Evolutionary conservation across 1,140 invertebrate genomes (phyloP).

Genomic region (Harpegnathos saltator): DNA sequence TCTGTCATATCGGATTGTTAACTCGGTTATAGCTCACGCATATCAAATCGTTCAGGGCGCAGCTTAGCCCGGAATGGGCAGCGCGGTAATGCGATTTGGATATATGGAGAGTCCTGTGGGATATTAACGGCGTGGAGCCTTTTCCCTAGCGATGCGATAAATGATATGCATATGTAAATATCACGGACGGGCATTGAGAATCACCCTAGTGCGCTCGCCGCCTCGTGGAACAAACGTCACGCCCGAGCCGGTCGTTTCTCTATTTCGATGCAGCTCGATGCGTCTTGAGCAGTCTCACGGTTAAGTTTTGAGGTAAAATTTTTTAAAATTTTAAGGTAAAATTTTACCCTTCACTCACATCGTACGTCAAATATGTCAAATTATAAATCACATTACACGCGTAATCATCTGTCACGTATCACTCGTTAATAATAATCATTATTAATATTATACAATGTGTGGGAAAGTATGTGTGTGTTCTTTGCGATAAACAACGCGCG

Average conservation of each 20-base stretch:
- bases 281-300: too few relatives aligned
- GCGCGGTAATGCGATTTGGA: slow-evolving; percentile 84
- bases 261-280: too few relatives aligned
- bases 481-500: too few relatives aligned
- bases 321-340: too few relatives aligned
- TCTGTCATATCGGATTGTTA: slow-evolving; percentile 84
- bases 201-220: slow-evolving; percentile 66
- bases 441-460: too few relatives aligned
- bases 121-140: slow-evolving; percentile 72
- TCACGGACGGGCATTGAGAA: slow-evolving; percentile 78
- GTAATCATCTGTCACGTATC: too few relatives aligned
- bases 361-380: too few relatives aligned
- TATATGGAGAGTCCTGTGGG: slow-evolving; percentile 83
- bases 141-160: slow-evolving; percentile 81
- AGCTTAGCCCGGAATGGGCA: slow-evolving; percentile 77
- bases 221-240: slow-evolving; percentile 50
- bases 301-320: too few relatives aligned
- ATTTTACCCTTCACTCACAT: too few relatives aligned
- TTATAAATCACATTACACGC: too few relatives aligned
- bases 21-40: slow-evolving; percentile 81
- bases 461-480: too few relatives aligned
- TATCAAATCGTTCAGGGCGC: slow-evolving; percentile 83
- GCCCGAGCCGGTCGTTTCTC: neutral
- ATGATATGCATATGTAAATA: slow-evolving; percentile 86
- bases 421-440: too few relatives aligned